Evolutionary conservation across 2,888 invertebrate species (phyloP), one percentile per base, ranked within the genome.

Genomic region (Coremacera marginata): DNA sequence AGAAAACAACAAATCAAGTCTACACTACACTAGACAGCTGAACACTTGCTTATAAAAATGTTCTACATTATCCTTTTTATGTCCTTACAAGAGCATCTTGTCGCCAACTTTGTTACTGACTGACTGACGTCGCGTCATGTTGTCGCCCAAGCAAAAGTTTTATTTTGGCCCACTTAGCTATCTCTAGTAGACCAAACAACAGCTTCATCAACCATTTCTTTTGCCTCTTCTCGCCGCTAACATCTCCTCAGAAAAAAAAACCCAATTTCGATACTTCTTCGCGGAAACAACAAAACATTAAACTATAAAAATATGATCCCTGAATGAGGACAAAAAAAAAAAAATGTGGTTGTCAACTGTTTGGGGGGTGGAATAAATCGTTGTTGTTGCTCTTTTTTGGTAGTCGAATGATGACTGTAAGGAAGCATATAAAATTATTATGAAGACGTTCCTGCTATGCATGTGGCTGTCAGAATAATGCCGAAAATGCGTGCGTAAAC

Each of bases 51-150:
- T 86, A 86, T 84, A 84, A 85, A 86, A 86, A 85, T 87, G 88
- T 86, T 86, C 84, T 83, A 87, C 87, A 87, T 87, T 86, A 87
- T 87, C 87, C 86, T 86, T 86, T 86, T 86, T 85, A 86, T 87
- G 87, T 87, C 86, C 86, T 85, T 84, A 87, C 86, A 85, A 85
- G 84, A 84, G 83, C 78, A 84, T 86, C 86, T 86, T 87, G 86
- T 87, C 87, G 85, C 82, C 88, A 87, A 84, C 83, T 87, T 87
- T 87, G 86, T 86, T 85, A 86, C 84, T 84, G 86, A 86, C 86
- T 86, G 85, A 84, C 82, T 14, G 22, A 27, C 27, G 74, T 71
- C 71, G 52, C 71, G 71, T 44, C 71, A 62, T 37, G 14, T 57
- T 76, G 71, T 65, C 62, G 62, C 57, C 60, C 52, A 16, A 44